A percentile compares a stretch with the other conserved stretches of the same genome.
Conservation (phyloP, 2,888 invertebrate genomes). For the Trissoscelio sp. region DNA sequence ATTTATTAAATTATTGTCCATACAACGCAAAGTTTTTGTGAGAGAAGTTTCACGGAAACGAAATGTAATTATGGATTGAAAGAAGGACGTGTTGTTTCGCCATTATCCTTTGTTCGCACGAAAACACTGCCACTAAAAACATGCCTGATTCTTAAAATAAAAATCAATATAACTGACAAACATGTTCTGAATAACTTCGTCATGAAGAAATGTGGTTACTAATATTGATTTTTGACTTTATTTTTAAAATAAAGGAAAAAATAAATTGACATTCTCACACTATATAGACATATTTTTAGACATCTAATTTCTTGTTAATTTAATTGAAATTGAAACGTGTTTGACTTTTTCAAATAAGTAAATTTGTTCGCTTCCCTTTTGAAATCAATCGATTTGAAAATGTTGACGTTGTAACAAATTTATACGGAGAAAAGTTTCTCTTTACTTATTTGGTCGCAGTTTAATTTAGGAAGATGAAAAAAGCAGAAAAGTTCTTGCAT, state of each 20-base stretch:
- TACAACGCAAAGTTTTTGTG: constrained; percentile 7
- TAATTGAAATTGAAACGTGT: neutral
- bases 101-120: neutral
- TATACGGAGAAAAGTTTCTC: neutral
- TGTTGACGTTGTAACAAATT: neutral
- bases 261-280: no score
- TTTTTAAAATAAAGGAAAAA: neutral
- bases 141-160: neutral
- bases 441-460: neutral
- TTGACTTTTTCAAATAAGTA: neutral
- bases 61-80: constrained; percentile 3
- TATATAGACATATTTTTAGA: no score
- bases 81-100: constrained; percentile 4
- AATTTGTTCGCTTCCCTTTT: neutral
- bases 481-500: neutral
- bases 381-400: neutral
- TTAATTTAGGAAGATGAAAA: neutral
- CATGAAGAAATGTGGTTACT: neutral
- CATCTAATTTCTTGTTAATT: neutral
- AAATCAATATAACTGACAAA: constrained; percentile 40
- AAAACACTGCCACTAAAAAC: constrained; percentile 30
- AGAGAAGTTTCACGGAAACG: neutral
- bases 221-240: constrained; percentile 2
- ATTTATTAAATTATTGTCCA: constrained; percentile 33
- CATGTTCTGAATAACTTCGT: neutral